Percentiles rank a stretch among this genome's conserved stretches.
Evolutionary conservation across 2,113 vertebrate species (phyloP).

Genomic region (Apodemus speciosus): DNA sequence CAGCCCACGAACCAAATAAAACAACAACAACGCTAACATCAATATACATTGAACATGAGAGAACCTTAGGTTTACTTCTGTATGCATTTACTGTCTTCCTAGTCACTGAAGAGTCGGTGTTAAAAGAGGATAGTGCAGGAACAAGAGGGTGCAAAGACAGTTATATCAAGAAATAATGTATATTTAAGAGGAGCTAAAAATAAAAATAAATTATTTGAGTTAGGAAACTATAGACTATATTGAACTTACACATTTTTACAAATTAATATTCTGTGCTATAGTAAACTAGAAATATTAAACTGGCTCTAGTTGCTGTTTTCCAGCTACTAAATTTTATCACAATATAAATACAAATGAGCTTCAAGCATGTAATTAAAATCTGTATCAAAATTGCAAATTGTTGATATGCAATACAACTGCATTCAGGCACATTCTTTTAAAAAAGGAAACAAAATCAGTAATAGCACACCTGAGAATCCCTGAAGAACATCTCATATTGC

Average conservation of each 20-base stretch:
- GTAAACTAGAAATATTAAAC: background rate
- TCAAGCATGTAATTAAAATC: constrained; percentile 38
- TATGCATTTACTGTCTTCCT: background rate
- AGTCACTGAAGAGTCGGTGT: constrained; percentile 21
- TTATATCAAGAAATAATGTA: constrained; percentile 41
- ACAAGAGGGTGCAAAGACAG: background rate
- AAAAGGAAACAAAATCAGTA: background rate
- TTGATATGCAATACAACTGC: background rate
- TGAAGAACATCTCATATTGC: constrained; percentile 99
- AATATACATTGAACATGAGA: constrained; percentile 20
- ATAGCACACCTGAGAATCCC: constrained; percentile 93
- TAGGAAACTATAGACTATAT: constrained; percentile 33
- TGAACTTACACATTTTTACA: background rate
- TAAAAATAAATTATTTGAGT: constrained; percentile 14
- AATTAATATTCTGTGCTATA: constrained; percentile 3
- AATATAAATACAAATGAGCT: constrained; percentile 28
- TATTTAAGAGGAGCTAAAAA: constrained; percentile 31
- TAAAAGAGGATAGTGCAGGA: background rate
- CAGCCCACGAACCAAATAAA: background rate
- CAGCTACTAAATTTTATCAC: constrained; percentile 22
- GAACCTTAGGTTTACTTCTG: background rate
- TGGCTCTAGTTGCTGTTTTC: constrained; percentile 3
- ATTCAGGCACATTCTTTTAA: constrained; percentile 22
- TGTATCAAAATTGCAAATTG: constrained; percentile 27
- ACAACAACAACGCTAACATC: background rate